phyloP scores from a whole-genome alignment of 1,140 invertebrate genomes.

The Nasonia giraulti region DNA sequence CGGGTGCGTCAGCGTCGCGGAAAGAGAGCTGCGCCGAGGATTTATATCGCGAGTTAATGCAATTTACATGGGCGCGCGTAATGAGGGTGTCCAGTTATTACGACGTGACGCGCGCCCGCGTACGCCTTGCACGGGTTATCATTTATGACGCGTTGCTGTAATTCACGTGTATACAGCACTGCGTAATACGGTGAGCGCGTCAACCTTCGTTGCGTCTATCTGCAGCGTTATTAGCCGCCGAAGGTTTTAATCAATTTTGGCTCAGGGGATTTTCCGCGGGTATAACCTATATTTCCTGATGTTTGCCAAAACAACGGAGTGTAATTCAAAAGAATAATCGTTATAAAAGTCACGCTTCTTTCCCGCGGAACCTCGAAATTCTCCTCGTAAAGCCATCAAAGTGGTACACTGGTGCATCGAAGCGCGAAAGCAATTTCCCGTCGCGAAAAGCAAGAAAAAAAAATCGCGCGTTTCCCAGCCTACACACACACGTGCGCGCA shows the following conservation, averaged over 20 bases:
- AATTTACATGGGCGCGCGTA: constrained; percentile 42
- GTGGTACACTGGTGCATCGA: background rate
- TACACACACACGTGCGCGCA: background rate
- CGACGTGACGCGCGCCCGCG: background rate
- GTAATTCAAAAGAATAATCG: too few species aligned
- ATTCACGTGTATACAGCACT: background rate
- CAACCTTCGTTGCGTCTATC: constrained; percentile 13
- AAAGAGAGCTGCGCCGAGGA: constrained; percentile 21
- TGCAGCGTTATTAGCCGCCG: constrained; percentile 1
- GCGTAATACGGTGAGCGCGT: background rate
- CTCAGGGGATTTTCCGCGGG: background rate
- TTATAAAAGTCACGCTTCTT: background rate
- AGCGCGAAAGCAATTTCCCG: constrained; percentile 30
- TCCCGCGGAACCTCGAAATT: background rate
- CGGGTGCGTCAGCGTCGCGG: background rate
- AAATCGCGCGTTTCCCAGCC: constrained; percentile 1
- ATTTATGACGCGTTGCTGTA: background rate
- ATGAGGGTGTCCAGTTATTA: constrained; percentile 44
- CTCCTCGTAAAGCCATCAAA: constrained; percentile 25
- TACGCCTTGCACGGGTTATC: background rate
- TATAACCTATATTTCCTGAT: too few species aligned
- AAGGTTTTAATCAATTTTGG: constrained; percentile 51
- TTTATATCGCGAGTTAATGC: constrained; percentile 47
- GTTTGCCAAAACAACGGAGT: too few species aligned
- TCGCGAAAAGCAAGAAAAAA: constrained; percentile 7